These are phyloP conservation scores for Paraplagusia blochii DNA, from an alignment of 2,113 vertebrate species.

Conservation along the genomic window DNA sequence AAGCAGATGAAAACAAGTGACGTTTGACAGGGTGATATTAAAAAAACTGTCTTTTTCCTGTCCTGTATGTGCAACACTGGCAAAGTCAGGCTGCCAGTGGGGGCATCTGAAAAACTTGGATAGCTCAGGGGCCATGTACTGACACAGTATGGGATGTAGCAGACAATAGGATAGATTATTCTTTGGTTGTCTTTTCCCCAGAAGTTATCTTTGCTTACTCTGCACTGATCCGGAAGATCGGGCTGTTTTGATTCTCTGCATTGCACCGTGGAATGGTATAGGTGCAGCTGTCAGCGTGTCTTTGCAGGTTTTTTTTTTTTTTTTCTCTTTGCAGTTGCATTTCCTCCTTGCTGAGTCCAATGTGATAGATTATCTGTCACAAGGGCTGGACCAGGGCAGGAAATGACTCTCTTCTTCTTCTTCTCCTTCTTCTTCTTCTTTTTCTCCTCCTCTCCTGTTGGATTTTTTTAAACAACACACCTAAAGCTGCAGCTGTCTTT, in stretches of 20 bases:
- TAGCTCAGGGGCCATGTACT: constrained; percentile 34
- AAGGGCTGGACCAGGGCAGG: constrained; percentile 22
- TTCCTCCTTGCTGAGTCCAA: constrained; percentile 30
- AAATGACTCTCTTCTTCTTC: constrained; percentile 16
- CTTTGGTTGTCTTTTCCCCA: constrained; percentile 35
- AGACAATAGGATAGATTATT: constrained; percentile 21
- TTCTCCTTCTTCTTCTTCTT: too few species aligned
- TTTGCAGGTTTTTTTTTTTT: not conserved
- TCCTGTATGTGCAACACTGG: constrained; percentile 2
- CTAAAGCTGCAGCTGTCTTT: constrained; percentile 26
- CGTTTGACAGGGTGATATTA: constrained; percentile 24
- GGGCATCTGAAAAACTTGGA: constrained; percentile 26
- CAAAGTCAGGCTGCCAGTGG: constrained; percentile 20
- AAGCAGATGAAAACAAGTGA: too few species aligned
- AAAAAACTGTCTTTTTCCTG: constrained; percentile 11
- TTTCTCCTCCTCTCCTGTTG: too few species aligned
- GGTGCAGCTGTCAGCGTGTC: not conserved
- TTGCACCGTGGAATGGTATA: constrained; percentile 1
- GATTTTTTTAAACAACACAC: not conserved
- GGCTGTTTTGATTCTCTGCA: constrained; percentile 19
- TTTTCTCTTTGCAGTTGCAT: constrained; percentile 22
- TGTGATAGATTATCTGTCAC: constrained; percentile 63
- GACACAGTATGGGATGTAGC: constrained; percentile 20
- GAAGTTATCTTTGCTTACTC: constrained; percentile 7
- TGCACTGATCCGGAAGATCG: not conserved